These are phyloP conservation scores for Anastrepha ludens DNA, from an alignment of 1,140 invertebrate species.

Conservation along the genomic window DNA sequence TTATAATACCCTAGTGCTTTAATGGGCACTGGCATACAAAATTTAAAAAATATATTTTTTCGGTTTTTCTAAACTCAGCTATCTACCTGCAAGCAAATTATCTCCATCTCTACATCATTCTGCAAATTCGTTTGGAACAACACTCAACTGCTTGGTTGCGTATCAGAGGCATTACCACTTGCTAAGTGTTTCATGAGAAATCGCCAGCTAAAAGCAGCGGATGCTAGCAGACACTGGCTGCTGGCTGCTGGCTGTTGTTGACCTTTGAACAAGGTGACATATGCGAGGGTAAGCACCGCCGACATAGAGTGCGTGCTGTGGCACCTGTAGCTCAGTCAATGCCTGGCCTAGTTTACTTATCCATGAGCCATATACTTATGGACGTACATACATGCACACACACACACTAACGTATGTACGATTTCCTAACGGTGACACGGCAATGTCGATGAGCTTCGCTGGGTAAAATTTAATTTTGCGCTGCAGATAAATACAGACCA, in stretches of 20 bases:
- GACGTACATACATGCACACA: not conserved
- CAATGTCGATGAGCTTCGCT: not conserved
- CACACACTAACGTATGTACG: not conserved
- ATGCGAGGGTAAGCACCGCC: not conserved
- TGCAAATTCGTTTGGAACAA: no score
- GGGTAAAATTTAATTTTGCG: not conserved
- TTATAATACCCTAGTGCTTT: no score
- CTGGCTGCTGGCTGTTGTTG: constrained; percentile 24
- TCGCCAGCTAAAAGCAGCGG: constrained; percentile 4
- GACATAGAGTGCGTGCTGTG: not conserved
- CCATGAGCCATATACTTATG: constrained; percentile 7
- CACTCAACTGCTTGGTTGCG: no score
- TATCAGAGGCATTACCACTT: no score
- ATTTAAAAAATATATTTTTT: no score
- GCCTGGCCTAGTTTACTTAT: not conserved
- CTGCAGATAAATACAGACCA: not conserved
- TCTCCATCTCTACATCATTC: no score
- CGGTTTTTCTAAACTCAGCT: no score
- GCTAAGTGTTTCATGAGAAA: not conserved
- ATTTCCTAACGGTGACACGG: no score
- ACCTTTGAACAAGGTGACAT: constrained; percentile 36
- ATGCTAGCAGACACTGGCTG: constrained; percentile 21
- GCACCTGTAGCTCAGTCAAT: constrained; percentile 31
- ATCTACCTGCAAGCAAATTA: no score
- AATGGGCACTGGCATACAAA: no score